Conservation (phyloP, 2,888 invertebrate species). For the Luffia ferchaultella region DNA sequence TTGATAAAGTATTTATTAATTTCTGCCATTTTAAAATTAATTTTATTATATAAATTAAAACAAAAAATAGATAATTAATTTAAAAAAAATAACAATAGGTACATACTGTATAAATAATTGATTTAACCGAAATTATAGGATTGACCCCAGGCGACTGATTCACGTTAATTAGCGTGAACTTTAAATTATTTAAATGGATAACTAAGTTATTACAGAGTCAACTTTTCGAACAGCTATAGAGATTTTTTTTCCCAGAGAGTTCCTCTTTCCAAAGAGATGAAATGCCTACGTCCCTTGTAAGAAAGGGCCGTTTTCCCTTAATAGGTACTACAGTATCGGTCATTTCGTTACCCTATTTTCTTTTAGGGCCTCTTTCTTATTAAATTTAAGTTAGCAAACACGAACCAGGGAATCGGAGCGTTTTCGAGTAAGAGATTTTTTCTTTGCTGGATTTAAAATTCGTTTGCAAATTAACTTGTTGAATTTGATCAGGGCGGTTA, state of each 20-base stretch:
- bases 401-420: background rate
- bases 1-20: too few species aligned
- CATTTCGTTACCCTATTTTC: background rate
- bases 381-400: background rate
- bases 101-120: too few species aligned
- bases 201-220: background rate
- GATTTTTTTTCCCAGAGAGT: background rate
- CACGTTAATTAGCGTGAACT: background rate
- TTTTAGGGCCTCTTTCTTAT: background rate
- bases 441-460: background rate
- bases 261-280: background rate
- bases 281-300: background rate
- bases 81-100: too few species aligned
- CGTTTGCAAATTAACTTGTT: background rate
- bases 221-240: background rate
- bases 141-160: too few species aligned
- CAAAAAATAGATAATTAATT: too few species aligned
- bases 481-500: background rate
- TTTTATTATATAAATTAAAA: too few species aligned
- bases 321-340: background rate
- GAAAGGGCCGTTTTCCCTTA: background rate
- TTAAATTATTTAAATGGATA: background rate
- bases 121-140: too few species aligned
- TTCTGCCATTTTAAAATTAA: too few species aligned
- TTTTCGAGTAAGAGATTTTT: background rate